phyloP scores from a whole-genome alignment of 2,888 invertebrate species.

The Bombyx huttoni region DNA sequence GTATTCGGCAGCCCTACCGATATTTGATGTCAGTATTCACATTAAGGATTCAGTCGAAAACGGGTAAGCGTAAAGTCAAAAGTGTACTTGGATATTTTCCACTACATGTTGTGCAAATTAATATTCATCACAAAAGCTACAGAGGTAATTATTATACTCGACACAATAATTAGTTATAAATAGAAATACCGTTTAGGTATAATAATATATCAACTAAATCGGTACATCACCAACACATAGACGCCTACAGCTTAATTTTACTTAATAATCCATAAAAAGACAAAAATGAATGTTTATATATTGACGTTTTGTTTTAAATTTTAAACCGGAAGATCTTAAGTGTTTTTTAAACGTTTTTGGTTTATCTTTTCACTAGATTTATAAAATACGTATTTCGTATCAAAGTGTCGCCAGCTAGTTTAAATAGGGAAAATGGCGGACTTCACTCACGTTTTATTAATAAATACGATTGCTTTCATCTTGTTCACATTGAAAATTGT shows the following conservation, averaged over 20 bases:
- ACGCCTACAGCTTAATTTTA: conserved; percentile 64
- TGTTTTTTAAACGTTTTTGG: conserved; percentile 47
- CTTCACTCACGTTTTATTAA: conserved; percentile 30
- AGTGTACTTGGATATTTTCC: conserved; percentile 17
- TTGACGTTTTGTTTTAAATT: conserved; percentile 27
- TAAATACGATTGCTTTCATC: conserved; percentile 70
- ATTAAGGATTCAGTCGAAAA: background rate
- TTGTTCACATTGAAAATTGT: conserved; percentile 59
- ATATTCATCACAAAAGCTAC: conserved; percentile 65
- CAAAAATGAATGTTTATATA: conserved; percentile 59
- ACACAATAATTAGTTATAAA: conserved; percentile 69
- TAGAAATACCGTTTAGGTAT: conserved; percentile 62
- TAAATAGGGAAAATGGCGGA: conserved; percentile 58
- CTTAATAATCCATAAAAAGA: conserved; percentile 63
- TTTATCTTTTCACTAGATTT: conserved; percentile 38
- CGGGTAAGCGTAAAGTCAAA: background rate
- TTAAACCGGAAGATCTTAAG: conserved; percentile 63
- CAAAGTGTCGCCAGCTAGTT: conserved; percentile 65
- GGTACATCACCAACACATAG: conserved; percentile 64
- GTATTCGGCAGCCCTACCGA: background rate
- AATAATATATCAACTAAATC: conserved; percentile 58
- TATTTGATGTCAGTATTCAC: background rate
- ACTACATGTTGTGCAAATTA: conserved; percentile 68
- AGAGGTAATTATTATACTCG: conserved; percentile 67
- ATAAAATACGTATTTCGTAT: conserved; percentile 69